phyloP scores from a whole-genome alignment of 2,113 vertebrate genomes.

The Oriolus oriolus region DNA sequence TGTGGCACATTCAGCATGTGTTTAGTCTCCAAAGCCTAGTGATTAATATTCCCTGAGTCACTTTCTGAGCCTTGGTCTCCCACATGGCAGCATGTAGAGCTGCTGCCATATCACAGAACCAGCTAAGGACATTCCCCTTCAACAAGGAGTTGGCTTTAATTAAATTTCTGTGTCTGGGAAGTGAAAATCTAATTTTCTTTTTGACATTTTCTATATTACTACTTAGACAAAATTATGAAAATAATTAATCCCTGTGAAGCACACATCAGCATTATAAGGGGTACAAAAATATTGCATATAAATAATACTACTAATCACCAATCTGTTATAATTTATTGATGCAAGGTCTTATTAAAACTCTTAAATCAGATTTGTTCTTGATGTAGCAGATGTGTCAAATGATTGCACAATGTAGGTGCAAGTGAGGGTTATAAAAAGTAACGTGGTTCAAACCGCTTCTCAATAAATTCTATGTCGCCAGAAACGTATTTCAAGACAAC shows the following conservation, averaged over 20 bases:
- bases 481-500: background rate
- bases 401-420: constrained; percentile 7
- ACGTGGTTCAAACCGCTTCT: background rate
- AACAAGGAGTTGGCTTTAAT: constrained; percentile 52
- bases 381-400: constrained; percentile 33
- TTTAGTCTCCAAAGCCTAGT: background rate
- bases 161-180: constrained; percentile 54
- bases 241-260: constrained; percentile 66
- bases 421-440: constrained; percentile 13
- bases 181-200: constrained; percentile 68
- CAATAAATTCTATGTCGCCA: background rate
- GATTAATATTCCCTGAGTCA: constrained; percentile 50
- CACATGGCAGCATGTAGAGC: constrained; percentile 16
- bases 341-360: constrained; percentile 48
- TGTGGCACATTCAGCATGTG: constrained; percentile 13
- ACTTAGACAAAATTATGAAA: constrained; percentile 59
- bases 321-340: constrained; percentile 57
- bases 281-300: constrained; percentile 55
- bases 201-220: constrained; percentile 63
- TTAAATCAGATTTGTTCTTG: constrained; percentile 36
- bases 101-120: constrained; percentile 30
- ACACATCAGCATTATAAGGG: constrained; percentile 39
- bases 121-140: constrained; percentile 51
- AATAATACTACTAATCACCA: constrained; percentile 61
- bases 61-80: constrained; percentile 49